Percentiles rank a stretch among this genome's conserved stretches.
These are phyloP conservation scores for Chrysomela aeneicollis DNA, from an alignment of 2,888 invertebrate species.

Conservation along the genomic window DNA sequence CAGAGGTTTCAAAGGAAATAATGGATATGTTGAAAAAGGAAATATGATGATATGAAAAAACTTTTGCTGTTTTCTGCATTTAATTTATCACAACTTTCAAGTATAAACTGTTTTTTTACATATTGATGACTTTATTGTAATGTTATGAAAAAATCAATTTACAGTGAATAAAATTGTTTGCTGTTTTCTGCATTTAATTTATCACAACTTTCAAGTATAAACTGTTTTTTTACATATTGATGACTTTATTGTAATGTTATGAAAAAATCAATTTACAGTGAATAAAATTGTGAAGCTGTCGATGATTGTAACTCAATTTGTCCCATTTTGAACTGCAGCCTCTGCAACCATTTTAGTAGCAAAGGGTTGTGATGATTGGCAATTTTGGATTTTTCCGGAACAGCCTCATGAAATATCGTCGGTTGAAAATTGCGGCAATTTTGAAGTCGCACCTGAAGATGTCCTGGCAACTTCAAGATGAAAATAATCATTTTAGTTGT, in stretches of 20 bases:
- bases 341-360: constrained; percentile 84
- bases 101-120: constrained; percentile 44
- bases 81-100: constrained; percentile 44
- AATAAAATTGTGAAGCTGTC: constrained; percentile 90
- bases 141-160: constrained; percentile 43
- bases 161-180: constrained; percentile 80
- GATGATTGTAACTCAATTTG: constrained; percentile 95
- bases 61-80: constrained; percentile 34
- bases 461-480: constrained; percentile 80
- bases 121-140: constrained; percentile 27
- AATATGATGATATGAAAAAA: constrained; percentile 29
- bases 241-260: constrained; percentile 18
- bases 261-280: constrained; percentile 63
- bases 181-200: constrained; percentile 40
- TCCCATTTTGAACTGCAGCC: constrained; percentile 97
- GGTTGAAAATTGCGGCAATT: constrained; percentile 86
- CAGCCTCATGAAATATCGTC: constrained; percentile 61
- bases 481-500: background rate
- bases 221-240: constrained; percentile 41
- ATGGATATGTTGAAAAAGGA: constrained; percentile 42
- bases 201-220: constrained; percentile 45
- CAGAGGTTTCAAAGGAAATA: constrained; percentile 31
- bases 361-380: constrained; percentile 63
- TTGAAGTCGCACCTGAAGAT: constrained; percentile 86
- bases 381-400: constrained; percentile 60